A percentile compares a stretch with the other conserved stretches of the same genome.
These are phyloP conservation scores for Candoia aspera DNA, from an alignment of 2,113 vertebrate species.

Conservation along the genomic window DNA sequence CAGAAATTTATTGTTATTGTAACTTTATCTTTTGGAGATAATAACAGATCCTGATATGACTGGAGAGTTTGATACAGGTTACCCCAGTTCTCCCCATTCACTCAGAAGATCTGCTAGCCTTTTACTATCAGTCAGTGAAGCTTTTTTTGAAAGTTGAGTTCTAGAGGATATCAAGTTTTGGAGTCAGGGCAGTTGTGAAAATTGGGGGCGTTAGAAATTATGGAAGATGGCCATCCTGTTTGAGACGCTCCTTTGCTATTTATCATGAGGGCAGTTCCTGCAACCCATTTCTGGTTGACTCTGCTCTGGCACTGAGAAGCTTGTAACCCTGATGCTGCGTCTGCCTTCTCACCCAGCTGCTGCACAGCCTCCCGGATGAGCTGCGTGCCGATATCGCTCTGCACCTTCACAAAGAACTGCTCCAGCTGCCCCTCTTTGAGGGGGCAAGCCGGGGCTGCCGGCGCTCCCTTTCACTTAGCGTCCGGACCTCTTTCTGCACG, in stretches of 20 bases:
- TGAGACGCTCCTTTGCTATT: not conserved
- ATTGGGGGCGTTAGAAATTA: not conserved
- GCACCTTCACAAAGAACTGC: conserved; percentile 75
- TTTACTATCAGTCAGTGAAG: too few species aligned
- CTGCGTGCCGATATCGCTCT: conserved; percentile 73
- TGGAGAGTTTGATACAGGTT: not conserved
- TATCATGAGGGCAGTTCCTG: not conserved
- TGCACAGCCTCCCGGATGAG: conserved; percentile 73
- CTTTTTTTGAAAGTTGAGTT: not conserved
- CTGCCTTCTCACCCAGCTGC: conserved; percentile 48
- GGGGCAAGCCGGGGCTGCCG: conserved; percentile 69
- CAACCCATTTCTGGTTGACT: not conserved
- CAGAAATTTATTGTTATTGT: not conserved
- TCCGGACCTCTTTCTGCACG: conserved; percentile 69
- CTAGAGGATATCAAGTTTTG: not conserved
- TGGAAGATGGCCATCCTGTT: too few species aligned
- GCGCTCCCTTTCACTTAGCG: conserved; percentile 67
- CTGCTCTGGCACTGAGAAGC: too few species aligned
- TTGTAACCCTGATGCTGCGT: not conserved
- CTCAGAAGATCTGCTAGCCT: not conserved
- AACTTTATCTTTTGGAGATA: not conserved
- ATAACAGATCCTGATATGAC: not conserved
- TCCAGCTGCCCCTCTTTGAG: conserved; percentile 71
- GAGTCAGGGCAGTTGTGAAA: not conserved
- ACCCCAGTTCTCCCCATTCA: not conserved